These are phyloP conservation scores for Styela plicata DNA, from an alignment of 23 tunicate species.

Conservation along the genomic window DNA sequence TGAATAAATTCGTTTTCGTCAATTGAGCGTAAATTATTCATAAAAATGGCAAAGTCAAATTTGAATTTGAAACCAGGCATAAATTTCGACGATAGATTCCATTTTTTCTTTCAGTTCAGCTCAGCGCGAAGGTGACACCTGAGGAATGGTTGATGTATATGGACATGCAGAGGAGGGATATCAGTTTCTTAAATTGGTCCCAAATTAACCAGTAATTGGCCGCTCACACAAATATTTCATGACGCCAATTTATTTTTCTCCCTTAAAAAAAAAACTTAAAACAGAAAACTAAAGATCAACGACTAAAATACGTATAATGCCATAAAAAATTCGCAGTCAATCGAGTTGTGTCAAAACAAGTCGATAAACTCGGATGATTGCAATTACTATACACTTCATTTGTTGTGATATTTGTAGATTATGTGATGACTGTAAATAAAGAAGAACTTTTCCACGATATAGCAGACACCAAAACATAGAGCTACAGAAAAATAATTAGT, in stretches of 20 bases:
- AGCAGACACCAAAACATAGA: no score
- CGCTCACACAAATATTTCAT: background rate
- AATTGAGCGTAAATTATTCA: background rate
- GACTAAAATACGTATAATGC: no score
- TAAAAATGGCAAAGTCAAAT: background rate
- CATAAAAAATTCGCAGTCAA: no score
- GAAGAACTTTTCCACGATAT: background rate
- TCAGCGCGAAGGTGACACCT: background rate
- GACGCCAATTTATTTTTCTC: background rate
- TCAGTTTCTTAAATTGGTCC: background rate
- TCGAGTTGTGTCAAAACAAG: background rate
- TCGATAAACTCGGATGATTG: background rate
- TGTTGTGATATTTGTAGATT: background rate
- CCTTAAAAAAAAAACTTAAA: no score
- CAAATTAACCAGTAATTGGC: background rate
- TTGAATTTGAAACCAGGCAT: background rate
- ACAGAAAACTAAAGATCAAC: no score
- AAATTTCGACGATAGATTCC: background rate
- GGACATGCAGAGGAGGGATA: background rate
- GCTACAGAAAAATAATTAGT: background rate
- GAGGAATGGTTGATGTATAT: background rate
- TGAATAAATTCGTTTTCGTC: background rate
- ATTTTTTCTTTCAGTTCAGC: no score
- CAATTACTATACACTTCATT: background rate
- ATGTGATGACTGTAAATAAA: background rate